Evolutionary conservation across 2,888 invertebrate species (phyloP), one percentile per base, ranked within the genome.

Genomic region (Hyalella azteca): DNA sequence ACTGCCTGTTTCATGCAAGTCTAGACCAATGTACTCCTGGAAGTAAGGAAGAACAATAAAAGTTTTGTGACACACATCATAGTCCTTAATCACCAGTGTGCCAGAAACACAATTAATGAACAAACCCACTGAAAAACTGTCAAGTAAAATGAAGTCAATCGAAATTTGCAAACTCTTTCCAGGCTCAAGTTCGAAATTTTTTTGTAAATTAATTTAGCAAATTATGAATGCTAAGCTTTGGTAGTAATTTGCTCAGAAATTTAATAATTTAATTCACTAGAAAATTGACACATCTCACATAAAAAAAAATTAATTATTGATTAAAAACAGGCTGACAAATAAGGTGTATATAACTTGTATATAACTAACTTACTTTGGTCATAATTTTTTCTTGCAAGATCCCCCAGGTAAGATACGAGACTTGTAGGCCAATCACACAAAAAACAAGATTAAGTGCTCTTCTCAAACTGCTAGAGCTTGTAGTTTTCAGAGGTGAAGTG

Each of bases 361-460:
- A 54, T 60, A 60, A 60, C 3, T 3, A 66, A 36, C 66, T 76
- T 86, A 92, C 92, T 90, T 92, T 92, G 0, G 98, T 98, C 96
- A 99, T 98, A 81, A 99, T 95, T 89, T 97, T 95, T 75, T 85
- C 99, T 89, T 99, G 98, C 82, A 99, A 90, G 82, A 98, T 91
- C 7, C 98, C 98, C 98, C 98, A 98, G 81, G 95, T 94, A 39
- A 98, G 90, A 87, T 97, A 98, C 50, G 96, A 93, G 5, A 92
- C 90, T 91, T 97, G 96, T 13, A 98, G 90, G 0, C 98, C 97
- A 13, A 91, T 88, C 88, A 96, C 95, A 88, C 97, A 98, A 88
- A 94, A 92, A 0, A 91, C 77, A 3, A 95, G 88, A 66, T 92
- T 87, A 39, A 91, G 26, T 41, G 54, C 79, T 39, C 75, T 80